Percentiles rank a stretch among this genome's conserved stretches.
Evolutionary conservation across 1,140 invertebrate genomes (phyloP).

Genomic region (Cydia pomonella): DNA sequence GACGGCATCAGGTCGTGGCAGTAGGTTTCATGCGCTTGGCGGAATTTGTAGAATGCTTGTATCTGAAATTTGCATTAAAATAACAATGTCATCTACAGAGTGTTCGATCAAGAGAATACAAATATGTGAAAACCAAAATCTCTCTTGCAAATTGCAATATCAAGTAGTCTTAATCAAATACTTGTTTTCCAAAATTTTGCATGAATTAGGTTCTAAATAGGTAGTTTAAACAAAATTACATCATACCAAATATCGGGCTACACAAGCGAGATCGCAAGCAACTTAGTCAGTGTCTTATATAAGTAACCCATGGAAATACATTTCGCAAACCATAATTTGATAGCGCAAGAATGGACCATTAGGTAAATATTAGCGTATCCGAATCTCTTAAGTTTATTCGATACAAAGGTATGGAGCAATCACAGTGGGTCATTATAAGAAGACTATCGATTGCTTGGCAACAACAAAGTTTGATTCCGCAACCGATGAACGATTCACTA

Average conservation of each 20-base stretch:
- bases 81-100: too few relatives aligned
- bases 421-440: too few relatives aligned
- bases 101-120: too few relatives aligned
- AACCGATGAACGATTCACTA: too few relatives aligned
- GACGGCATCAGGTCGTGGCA: constrained; percentile 86
- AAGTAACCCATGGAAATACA: constrained; percentile 16
- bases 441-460: too few relatives aligned
- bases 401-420: background rate
- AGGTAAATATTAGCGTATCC: background rate
- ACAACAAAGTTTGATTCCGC: too few relatives aligned
- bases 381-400: background rate
- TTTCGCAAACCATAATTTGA: constrained; percentile 5
- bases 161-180: too few relatives aligned
- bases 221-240: background rate
- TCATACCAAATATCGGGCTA: background rate
- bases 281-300: background rate
- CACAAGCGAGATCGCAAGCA: background rate
- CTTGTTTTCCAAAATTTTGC: too few relatives aligned
- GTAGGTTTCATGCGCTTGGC: constrained; percentile 84
- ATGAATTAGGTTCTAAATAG: too few relatives aligned
- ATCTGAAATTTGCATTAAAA: constrained; percentile 78
- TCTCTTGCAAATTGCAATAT: too few relatives aligned
- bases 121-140: too few relatives aligned
- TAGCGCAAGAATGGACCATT: background rate
- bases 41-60: constrained; percentile 89